Conservation (phyloP, 2,888 invertebrate genomes). For the Chaetogeoica ovagalla region DNA sequence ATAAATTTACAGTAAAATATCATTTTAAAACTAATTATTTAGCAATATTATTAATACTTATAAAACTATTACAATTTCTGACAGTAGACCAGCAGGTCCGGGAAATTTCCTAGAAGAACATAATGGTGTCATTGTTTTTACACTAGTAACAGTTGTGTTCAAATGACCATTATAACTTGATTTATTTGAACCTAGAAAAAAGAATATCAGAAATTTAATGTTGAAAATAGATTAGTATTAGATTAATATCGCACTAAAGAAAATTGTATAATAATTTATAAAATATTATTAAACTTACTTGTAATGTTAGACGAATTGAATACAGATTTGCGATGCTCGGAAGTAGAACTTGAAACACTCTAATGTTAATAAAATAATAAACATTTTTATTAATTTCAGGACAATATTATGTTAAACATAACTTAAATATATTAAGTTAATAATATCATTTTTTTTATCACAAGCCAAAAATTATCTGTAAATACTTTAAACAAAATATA, state of each 20-base stretch:
- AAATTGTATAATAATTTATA: too few species aligned
- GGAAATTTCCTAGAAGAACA: constrained; percentile 60
- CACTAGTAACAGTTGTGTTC: constrained; percentile 36
- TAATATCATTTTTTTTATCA: too few species aligned
- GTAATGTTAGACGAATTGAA: neutral
- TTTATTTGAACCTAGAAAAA: constrained; percentile 29
- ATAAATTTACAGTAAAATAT: neutral
- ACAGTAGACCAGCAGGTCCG: constrained; percentile 62
- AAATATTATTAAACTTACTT: constrained; percentile 22
- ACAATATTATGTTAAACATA: neutral
- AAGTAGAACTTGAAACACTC: neutral
- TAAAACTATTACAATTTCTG: constrained; percentile 57
- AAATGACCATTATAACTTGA: neutral
- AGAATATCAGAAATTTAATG: neutral
- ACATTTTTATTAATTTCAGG: neutral
- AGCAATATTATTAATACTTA: neutral
- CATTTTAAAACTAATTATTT: neutral
- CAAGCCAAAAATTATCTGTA: too few species aligned
- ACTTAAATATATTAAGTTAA: neutral
- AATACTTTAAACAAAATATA: too few species aligned
- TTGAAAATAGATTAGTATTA: too few species aligned
- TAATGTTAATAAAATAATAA: neutral
- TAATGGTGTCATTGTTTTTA: constrained; percentile 31
- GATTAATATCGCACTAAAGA: too few species aligned
- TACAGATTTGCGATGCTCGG: neutral